Conservation (phyloP, 2,113 vertebrate genomes). For the Chitala chitala region DNA sequence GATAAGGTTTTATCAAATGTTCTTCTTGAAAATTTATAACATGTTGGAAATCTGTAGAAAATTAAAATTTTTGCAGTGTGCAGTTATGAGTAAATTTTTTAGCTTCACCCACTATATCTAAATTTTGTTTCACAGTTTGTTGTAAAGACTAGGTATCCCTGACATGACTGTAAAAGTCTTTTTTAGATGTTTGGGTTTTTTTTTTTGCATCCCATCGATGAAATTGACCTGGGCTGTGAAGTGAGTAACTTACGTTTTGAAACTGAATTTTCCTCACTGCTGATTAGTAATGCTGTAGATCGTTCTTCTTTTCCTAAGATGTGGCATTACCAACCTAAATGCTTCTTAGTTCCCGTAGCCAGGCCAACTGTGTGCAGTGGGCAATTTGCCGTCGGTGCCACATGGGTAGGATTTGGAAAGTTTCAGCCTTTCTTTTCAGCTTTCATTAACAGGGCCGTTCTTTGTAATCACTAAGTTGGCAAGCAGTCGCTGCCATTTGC, state of each 20-base stretch:
- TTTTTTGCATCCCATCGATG: background rate
- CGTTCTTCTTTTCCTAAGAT: background rate
- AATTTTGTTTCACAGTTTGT: too few species aligned
- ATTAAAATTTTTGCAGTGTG: too few species aligned
- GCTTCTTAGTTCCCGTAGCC: slow-evolving; percentile 19
- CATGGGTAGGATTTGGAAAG: slow-evolving; percentile 24
- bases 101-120: too few species aligned
- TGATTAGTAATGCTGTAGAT: background rate
- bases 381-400: slow-evolving; percentile 20
- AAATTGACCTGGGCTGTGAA: background rate
- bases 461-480: slow-evolving; percentile 24
- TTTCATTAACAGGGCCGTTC: slow-evolving; percentile 24
- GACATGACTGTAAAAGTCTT: too few species aligned
- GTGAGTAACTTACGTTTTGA: background rate
- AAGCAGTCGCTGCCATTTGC: background rate
- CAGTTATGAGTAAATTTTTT: too few species aligned
- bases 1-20: too few species aligned
- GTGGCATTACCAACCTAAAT: slow-evolving; percentile 27
- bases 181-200: too few species aligned
- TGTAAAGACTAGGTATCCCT: too few species aligned
- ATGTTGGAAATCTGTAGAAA: too few species aligned
- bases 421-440: slow-evolving; percentile 22
- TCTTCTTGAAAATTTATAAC: too few species aligned
- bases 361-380: slow-evolving; percentile 14
- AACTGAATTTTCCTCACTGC: background rate